Conservation (phyloP, 2,797 vertebrate species). For the Caiman crocodilus region DNA sequence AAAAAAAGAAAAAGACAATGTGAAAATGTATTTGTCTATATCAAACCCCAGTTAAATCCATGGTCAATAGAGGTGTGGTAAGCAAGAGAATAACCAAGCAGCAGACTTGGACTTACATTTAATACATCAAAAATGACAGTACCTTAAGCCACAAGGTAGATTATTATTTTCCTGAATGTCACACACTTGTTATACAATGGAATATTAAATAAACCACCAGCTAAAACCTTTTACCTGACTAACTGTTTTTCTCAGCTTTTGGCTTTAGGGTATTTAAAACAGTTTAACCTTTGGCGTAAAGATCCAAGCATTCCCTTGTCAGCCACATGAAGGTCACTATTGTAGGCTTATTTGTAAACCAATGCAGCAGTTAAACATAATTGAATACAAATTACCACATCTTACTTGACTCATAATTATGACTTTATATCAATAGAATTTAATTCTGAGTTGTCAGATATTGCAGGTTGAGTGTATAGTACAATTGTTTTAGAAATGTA, state of each 20-base stretch:
- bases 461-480: background rate
- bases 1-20: background rate
- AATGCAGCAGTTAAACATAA: background rate
- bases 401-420: background rate
- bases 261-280: background rate
- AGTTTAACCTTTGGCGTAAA: background rate
- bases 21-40: background rate
- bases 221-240: background rate
- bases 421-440: background rate
- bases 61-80: background rate
- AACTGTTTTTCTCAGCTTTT: background rate
- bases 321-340: background rate
- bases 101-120: background rate
- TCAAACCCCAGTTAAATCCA: background rate
- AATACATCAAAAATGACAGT: background rate
- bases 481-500: background rate
- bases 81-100: background rate
- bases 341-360: background rate
- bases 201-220: background rate
- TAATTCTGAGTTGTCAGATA: background rate
- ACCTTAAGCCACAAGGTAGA: rapidly evolving
- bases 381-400: background rate
- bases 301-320: background rate
- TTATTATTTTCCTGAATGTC: background rate
- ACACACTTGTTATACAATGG: background rate